Evolutionary conservation across 2,113 vertebrate species (phyloP).

Genomic region (Orycteropus afer): DNA sequence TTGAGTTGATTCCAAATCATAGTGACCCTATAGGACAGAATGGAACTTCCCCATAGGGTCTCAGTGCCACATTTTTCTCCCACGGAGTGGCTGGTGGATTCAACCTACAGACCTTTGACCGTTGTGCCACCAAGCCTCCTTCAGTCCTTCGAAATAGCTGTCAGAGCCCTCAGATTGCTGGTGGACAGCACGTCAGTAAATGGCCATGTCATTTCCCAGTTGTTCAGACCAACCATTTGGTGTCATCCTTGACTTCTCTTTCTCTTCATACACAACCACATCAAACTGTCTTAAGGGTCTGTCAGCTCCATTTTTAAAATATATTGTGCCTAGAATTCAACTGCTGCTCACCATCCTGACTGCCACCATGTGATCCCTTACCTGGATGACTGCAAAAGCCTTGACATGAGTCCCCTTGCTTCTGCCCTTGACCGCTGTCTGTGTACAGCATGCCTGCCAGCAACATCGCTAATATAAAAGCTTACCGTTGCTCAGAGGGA

Average conservation of each 20-base stretch:
- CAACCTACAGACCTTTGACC: too few species aligned
- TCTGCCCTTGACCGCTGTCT: not conserved
- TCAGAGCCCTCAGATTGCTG: too few species aligned
- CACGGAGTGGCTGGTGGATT: too few species aligned
- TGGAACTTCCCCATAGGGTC: too few species aligned
- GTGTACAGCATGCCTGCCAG: not conserved
- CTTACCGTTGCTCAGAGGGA: not conserved
- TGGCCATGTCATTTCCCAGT: fast-evolving
- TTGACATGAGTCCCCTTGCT: not conserved
- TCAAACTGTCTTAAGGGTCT: not conserved
- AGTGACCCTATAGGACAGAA: too few species aligned
- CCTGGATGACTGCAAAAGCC: not conserved
- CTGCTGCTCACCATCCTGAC: not conserved
- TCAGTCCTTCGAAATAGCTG: not conserved
- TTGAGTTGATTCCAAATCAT: too few species aligned
- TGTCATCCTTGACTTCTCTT: not conserved
- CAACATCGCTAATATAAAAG: not conserved
- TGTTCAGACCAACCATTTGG: not conserved
- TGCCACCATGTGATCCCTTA: too few species aligned
- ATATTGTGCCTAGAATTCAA: not conserved
- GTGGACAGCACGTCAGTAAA: not conserved
- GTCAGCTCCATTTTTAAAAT: not conserved
- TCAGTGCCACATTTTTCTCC: too few species aligned
- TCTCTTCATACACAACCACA: not conserved
- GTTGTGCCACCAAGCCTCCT: too few species aligned